Percentiles rank a stretch among this genome's conserved stretches.
phyloP scores from a whole-genome alignment of 1,140 invertebrate genomes.

The Papilio polyxenes region DNA sequence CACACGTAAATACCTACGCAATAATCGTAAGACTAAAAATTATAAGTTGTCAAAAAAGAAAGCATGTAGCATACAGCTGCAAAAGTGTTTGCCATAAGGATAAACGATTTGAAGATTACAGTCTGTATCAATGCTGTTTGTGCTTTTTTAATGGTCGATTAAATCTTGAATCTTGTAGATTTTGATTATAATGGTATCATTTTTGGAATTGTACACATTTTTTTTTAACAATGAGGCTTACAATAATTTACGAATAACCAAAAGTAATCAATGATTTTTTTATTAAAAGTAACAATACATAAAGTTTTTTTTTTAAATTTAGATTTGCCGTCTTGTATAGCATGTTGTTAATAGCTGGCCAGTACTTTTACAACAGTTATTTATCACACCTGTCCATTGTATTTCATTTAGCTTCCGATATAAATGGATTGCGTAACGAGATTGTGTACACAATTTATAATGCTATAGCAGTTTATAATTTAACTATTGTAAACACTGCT shows the following conservation, averaged over 20 bases:
- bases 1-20: conserved; percentile 5
- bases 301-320: neutral
- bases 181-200: too few relatives aligned
- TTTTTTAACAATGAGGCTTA: too few relatives aligned
- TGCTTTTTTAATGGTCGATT: too few relatives aligned
- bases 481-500: conserved; percentile 10
- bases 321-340: neutral
- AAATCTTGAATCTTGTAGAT: too few relatives aligned
- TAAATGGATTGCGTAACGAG: conserved; percentile 50
- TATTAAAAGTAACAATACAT: neutral
- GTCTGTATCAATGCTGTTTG: too few relatives aligned
- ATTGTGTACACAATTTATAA: conserved; percentile 20
- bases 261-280: neutral
- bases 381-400: conserved; percentile 42
- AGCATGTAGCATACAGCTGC: neutral
- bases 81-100: too few relatives aligned
- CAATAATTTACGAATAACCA: neutral
- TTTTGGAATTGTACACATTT: too few relatives aligned
- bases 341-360: neutral
- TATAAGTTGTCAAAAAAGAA: neutral
- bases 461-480: conserved; percentile 13
- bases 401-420: conserved; percentile 42
- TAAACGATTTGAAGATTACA: too few relatives aligned
- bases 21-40: conserved; percentile 2
- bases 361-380: neutral